Conservation (phyloP, 1,140 invertebrate genomes). For the Globodera ellingtonae region DNA sequence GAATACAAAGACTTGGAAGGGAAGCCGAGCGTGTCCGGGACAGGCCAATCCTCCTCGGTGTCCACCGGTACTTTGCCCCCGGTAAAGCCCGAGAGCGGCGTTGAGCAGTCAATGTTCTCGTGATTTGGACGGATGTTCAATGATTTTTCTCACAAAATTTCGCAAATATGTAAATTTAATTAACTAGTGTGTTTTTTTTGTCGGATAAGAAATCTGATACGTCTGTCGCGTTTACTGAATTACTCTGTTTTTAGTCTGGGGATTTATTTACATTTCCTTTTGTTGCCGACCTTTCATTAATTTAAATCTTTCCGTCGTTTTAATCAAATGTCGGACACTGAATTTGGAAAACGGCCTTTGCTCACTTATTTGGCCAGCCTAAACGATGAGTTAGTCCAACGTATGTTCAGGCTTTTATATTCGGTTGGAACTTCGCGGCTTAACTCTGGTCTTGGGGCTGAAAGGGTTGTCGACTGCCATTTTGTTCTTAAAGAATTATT, state of each 20-base stretch:
- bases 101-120: conserved; percentile 25
- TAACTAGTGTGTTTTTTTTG: background rate
- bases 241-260: background rate
- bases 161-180: conserved; percentile 6
- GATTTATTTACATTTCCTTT: background rate
- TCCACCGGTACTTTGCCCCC: conserved; percentile 13
- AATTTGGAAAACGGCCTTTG: conserved; percentile 26
- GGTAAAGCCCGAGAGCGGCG: conserved; percentile 9
- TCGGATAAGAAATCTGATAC: conserved; percentile 9
- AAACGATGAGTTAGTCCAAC: conserved; percentile 32
- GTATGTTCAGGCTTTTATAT: background rate
- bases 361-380: conserved; percentile 36
- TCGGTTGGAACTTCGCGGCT: too few species aligned
- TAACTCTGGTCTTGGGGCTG: background rate
- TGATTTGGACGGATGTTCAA: conserved; percentile 13
- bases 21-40: conserved; percentile 36
- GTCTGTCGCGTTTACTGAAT: background rate
- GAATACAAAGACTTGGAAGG: conserved; percentile 61
- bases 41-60: conserved; percentile 20
- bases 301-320: background rate
- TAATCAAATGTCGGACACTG: background rate
- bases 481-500: background rate
- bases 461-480: background rate
- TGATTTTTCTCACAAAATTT: background rate
- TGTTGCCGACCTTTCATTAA: background rate